These are phyloP conservation scores for Diabrotica virgifera DNA, from an alignment of 1,140 invertebrate species.

Conservation along the genomic window DNA sequence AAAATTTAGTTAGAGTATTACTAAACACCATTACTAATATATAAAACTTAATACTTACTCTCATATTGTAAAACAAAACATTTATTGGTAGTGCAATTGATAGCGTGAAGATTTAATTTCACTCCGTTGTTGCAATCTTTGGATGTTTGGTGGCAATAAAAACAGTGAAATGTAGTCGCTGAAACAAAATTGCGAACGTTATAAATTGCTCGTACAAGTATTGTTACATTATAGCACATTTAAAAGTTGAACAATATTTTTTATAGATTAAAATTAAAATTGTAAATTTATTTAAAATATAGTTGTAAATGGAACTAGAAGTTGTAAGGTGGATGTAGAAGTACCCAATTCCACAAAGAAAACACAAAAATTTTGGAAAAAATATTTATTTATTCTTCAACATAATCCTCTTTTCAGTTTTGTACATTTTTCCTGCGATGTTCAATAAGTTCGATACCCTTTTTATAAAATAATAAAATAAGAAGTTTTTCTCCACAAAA, in stretches of 20 bases:
- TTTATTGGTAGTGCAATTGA: constrained; percentile 6
- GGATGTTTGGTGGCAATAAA: constrained; percentile 16
- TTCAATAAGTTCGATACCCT: no score
- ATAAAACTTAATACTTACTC: constrained; percentile 9
- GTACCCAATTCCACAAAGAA: no score
- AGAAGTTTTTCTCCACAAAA: no score
- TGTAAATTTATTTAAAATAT: no score
- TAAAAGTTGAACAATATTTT: not conserved
- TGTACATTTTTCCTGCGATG: no score
- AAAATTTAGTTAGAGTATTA: no score
- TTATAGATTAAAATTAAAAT: not conserved
- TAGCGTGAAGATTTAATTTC: not conserved
- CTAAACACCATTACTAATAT: not conserved
- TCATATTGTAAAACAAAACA: constrained; percentile 19
- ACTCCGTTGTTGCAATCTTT: constrained; percentile 1
- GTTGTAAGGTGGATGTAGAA: no score
- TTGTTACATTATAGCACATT: not conserved
- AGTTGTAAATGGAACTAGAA: no score
- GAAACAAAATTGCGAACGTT: not conserved
- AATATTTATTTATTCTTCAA: no score
- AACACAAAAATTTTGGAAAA: no score
- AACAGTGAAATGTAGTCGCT: constrained; percentile 8
- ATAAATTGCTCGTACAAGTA: not conserved
- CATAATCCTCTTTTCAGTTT: no score
- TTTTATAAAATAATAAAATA: no score